phyloP scores from a whole-genome alignment of 1,140 invertebrate genomes.

The Drosophila pseudoananassae region DNA sequence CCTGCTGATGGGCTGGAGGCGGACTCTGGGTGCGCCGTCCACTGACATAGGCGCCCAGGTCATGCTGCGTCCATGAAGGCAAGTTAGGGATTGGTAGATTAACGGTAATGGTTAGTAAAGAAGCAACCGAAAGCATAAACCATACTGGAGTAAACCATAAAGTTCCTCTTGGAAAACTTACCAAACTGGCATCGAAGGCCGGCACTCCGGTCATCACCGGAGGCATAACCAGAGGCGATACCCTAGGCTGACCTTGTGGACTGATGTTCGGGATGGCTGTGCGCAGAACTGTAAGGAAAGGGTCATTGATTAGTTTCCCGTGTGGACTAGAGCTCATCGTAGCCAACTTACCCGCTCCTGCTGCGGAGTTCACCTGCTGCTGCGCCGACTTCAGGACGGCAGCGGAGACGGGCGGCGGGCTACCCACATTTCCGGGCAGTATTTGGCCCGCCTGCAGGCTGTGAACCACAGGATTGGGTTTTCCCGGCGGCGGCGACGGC shows the following conservation, averaged over 20 bases:
- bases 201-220: slow-evolving; percentile 85
- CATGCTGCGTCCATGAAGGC: slow-evolving; percentile 84
- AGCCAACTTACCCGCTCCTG: slow-evolving; percentile 48
- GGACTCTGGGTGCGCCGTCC: slow-evolving; percentile 87
- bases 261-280: slow-evolving; percentile 86
- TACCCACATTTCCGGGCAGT: slow-evolving; percentile 85
- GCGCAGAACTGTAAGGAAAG: slow-evolving; percentile 70
- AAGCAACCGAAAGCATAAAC: background rate
- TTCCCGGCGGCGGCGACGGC: slow-evolving; percentile 59
- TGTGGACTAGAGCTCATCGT: slow-evolving; percentile 5
- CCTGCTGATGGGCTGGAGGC: slow-evolving; percentile 91
- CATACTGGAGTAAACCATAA: background rate
- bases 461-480: slow-evolving; percentile 69
- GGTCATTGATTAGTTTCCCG: background rate
- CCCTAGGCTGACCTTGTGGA: slow-evolving; percentile 87
- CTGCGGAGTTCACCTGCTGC: slow-evolving; percentile 51
- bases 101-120: slow-evolving; percentile 32
- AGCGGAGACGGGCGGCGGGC: slow-evolving; percentile 85
- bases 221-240: slow-evolving; percentile 84
- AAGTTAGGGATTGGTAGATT: slow-evolving; percentile 11
- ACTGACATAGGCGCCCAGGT: slow-evolving; percentile 84
- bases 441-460: slow-evolving; percentile 83
- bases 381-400: slow-evolving; percentile 82
- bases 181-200: slow-evolving; percentile 88
- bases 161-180: slow-evolving; percentile 84